Base-by-base conservation (phyloP, 2,113 vertebrate species). In the Eretmochelys imbricata region DNA sequence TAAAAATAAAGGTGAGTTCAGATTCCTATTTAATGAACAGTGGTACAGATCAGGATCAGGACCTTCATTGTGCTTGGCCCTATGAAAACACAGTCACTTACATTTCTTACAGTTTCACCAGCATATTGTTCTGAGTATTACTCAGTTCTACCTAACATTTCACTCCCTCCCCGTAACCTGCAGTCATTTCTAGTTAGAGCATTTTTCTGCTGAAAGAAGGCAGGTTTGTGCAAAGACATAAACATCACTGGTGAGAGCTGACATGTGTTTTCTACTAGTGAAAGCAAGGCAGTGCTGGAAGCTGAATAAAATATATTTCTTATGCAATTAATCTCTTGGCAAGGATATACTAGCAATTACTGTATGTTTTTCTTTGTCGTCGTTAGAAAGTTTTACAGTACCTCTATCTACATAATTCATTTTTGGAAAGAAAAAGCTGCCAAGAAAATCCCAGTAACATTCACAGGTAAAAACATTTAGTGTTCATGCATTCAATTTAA, bases 151-250 rank as follows among this genome's bases (percentile, higher is more conserved):
- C 4, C 1, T 1, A 4, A 10, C 7, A 1, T 4, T 22, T 81
- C 0, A 3, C 90, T 85, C 55, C 78, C 84, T 9, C 90, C 94
- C 92, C 82, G 85, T 55, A 62, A 87, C 97, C 94, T 97, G 97
- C 89, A 91, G 95, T 96, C 96, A 83, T 87, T 97, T 95, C 96
- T 97, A 38, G 53, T 95, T 96, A 96, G 93, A 95, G 96, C 93
- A 51, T 88, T 88, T 96, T 16, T 35, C 88, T 88, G 96, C 85
- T 96, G 95, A 97, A 97, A 97, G 93, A 96, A 96, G 95, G 94
- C 97, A 98, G 97, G 94, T 93, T 96, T 96, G 89, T 89, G 94
- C 93, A 86, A 94, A 98, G 96, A 97, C 95, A 93, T 89, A 96
- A 97, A 97, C 96, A 96, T 93, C 90, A 76, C 90, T 91, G 94